These are phyloP conservation scores for Athetis lepigone DNA, from an alignment of 2,888 invertebrate species.

Conservation along the genomic window DNA sequence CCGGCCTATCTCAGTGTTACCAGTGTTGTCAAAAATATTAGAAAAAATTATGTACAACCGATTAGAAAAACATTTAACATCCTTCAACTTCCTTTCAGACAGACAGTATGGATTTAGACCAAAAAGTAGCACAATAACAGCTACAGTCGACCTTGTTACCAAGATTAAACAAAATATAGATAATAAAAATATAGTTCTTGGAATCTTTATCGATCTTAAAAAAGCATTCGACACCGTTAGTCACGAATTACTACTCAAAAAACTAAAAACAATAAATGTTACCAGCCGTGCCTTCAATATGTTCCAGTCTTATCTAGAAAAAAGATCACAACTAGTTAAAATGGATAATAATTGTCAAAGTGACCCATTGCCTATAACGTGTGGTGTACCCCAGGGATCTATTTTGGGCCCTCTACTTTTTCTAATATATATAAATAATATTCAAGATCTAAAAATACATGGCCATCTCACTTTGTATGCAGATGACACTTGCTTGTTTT, in stretches of 20 bases:
- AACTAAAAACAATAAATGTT: conserved; percentile 3
- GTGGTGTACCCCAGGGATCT: conserved; percentile 12
- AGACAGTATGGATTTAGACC: too few species aligned
- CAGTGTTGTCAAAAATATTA: conserved; percentile 25
- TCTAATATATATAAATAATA: too few species aligned
- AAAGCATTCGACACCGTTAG: too few species aligned
- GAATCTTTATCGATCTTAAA: conserved; percentile 1
- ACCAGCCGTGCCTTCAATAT: conserved; percentile 5
- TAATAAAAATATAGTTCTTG: conserved; percentile 1
- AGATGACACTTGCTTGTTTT: too few species aligned
- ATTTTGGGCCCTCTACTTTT: too few species aligned
- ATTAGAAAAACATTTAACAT: conserved; percentile 3
- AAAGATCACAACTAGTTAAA: conserved; percentile 4
- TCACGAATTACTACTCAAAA: conserved; percentile 2
- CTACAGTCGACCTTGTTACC: too few species aligned
- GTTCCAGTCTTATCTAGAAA: conserved; percentile 4
- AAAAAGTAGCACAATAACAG: too few species aligned
- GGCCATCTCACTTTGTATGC: too few species aligned
- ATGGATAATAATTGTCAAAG: conserved; percentile 5
- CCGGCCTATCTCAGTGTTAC: conserved; percentile 21
- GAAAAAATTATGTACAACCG: conserved; percentile 11
- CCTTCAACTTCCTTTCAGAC: conserved; percentile 1
- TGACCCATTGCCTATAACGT: conserved; percentile 6
- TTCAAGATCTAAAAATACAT: too few species aligned
- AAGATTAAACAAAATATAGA: conserved; percentile 2